Evolutionary conservation across 30 jellyfish, hydroid and myxozoan genomes (phyloP).

Genomic region (Aurelia sp.): DNA sequence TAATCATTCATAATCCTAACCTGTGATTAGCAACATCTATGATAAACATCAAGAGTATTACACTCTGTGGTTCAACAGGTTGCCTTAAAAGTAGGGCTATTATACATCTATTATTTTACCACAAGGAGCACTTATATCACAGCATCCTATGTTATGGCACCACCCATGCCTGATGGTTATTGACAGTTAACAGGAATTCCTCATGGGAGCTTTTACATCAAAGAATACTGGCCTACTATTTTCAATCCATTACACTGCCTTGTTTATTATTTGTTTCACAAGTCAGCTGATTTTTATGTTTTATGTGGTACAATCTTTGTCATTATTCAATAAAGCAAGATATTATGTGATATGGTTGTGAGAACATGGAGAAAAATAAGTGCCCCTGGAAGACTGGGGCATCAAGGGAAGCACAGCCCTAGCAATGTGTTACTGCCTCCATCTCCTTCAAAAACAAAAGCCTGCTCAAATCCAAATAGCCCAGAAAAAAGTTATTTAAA

Average conservation of each 20-base stretch:
- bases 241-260: too few species aligned
- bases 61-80: too few species aligned
- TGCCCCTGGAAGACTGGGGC: constrained; percentile 92
- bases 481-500: background rate
- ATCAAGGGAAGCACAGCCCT: constrained; percentile 55
- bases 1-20: too few species aligned
- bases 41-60: too few species aligned
- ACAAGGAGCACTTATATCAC: constrained; percentile 12
- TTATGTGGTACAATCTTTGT: background rate
- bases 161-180: constrained; percentile 13
- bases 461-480: background rate
- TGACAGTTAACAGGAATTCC: constrained; percentile 25
- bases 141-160: constrained; percentile 19
- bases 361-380: constrained; percentile 82
- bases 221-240: background rate
- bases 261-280: background rate
- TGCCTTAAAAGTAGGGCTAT: constrained; percentile 1
- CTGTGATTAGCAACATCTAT: too few species aligned
- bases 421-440: constrained; percentile 35
- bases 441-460: constrained; percentile 9
- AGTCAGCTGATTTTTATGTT: background rate
- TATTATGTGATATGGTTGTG: constrained; percentile 30
- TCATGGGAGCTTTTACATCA: background rate
- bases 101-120: background rate
- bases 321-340: background rate